Percentiles rank a stretch among this genome's conserved stretches.
Conservation (phyloP, 2,113 vertebrate species). For the Mus spicilegus region DNA sequence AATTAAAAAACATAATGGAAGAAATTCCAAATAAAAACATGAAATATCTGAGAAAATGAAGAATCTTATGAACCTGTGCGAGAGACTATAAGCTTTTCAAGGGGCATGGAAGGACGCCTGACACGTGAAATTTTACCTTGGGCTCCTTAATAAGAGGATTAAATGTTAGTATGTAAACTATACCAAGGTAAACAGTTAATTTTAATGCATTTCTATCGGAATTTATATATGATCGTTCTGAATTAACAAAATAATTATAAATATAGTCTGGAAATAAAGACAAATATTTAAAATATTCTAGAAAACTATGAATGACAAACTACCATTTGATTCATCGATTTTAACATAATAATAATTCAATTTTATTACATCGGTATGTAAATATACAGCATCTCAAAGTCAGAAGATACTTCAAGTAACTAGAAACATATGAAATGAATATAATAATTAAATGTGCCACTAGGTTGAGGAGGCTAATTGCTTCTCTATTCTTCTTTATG, state of each 20-base stretch:
- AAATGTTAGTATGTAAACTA: background rate
- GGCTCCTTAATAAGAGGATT: background rate
- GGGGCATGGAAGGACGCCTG: background rate
- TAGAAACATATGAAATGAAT: background rate
- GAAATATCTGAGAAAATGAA: slow-evolving; percentile 28
- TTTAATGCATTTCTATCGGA: slow-evolving; percentile 35
- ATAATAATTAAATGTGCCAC: background rate
- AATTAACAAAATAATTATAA: background rate
- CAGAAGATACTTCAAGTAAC: background rate
- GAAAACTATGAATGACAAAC: slow-evolving; percentile 4
- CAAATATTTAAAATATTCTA: background rate
- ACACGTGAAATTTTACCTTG: background rate
- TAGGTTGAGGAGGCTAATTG: background rate
- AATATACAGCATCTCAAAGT: background rate
- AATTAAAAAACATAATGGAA: background rate
- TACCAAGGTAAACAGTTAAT: background rate
- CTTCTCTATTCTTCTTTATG: background rate
- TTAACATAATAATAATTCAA: background rate
- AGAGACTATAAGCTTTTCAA: slow-evolving; percentile 23
- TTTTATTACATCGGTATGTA: background rate
- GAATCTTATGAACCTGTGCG: background rate
- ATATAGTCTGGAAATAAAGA: background rate
- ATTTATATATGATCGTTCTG: background rate
- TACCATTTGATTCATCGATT: background rate
- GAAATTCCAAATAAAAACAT: background rate